phyloP scores from a whole-genome alignment of 2,888 invertebrate species.

The Eilema griseolum region DNA sequence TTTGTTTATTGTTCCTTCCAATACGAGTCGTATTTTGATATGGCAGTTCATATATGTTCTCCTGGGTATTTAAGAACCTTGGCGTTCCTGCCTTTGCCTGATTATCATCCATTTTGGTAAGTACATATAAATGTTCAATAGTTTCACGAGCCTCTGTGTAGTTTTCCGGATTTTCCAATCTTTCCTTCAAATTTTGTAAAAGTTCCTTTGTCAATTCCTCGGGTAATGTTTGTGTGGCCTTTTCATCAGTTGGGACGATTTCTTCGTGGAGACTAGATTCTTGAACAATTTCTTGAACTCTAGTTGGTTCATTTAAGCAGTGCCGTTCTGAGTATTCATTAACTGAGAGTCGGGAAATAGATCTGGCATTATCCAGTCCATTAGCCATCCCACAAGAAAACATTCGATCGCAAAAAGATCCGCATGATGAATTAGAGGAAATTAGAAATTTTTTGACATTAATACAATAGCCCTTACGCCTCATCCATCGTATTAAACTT shows the following conservation, averaged over 20 bases:
- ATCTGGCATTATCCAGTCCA: slow-evolving; percentile 86
- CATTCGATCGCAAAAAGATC: slow-evolving; percentile 72
- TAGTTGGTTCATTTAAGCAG: slow-evolving; percentile 84
- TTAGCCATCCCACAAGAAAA: slow-evolving; percentile 76
- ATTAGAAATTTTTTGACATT: slow-evolving; percentile 75
- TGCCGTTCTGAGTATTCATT: slow-evolving; percentile 89
- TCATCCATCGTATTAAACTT: slow-evolving; percentile 86
- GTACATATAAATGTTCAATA: slow-evolving; percentile 92
- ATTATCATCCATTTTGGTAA: slow-evolving; percentile 90
- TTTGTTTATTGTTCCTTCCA: slow-evolving; percentile 76
- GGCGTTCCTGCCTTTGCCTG: slow-evolving; percentile 84
- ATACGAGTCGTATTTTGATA: slow-evolving; percentile 79
- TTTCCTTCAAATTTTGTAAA: slow-evolving; percentile 89
- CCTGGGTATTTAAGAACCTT: slow-evolving; percentile 61
- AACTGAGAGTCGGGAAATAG: slow-evolving; percentile 87
- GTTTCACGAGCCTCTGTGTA: slow-evolving; percentile 92
- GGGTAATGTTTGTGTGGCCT: slow-evolving; percentile 90
- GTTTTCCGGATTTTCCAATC: slow-evolving; percentile 90
- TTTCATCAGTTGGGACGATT: slow-evolving; percentile 82
- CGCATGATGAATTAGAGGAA: slow-evolving; percentile 74
- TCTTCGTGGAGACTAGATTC: slow-evolving; percentile 70
- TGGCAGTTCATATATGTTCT: slow-evolving; percentile 89
- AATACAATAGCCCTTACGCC: slow-evolving; percentile 85
- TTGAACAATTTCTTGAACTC: slow-evolving; percentile 75
- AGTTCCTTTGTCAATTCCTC: slow-evolving; percentile 92